phyloP scores from a whole-genome alignment of 2,888 invertebrate genomes.

The Limenitis camilla region DNA sequence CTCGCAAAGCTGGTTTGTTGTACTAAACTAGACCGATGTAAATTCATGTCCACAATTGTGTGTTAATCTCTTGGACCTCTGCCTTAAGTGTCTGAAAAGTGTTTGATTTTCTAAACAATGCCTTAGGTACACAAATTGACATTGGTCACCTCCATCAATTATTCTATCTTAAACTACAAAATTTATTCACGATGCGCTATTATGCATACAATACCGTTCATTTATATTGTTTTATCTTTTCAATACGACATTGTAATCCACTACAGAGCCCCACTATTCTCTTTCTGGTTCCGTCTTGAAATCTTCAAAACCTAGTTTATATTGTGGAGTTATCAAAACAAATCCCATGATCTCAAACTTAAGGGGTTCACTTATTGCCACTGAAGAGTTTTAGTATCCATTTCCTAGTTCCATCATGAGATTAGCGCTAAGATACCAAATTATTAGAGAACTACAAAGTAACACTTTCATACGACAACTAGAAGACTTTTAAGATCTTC shows the following conservation, averaged over 20 bases:
- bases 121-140: conserved; percentile 22
- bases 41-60: conserved; percentile 29
- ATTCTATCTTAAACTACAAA: conserved; percentile 11
- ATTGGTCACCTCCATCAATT: not conserved
- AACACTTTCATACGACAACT: too few relatives aligned
- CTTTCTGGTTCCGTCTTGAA: too few relatives aligned
- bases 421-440: too few relatives aligned
- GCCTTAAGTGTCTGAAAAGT: conserved; percentile 22
- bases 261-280: too few relatives aligned
- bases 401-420: too few relatives aligned
- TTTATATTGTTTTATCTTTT: conserved; percentile 25
- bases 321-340: too few relatives aligned
- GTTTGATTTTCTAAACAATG: conserved; percentile 20
- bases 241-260: conserved; percentile 22
- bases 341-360: too few relatives aligned
- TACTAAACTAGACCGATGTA: conserved; percentile 26
- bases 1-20: conserved; percentile 24
- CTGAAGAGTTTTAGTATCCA: too few relatives aligned
- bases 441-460: too few relatives aligned
- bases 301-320: too few relatives aligned
- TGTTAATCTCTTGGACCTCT: conserved; percentile 27
- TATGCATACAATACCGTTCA: conserved; percentile 25
- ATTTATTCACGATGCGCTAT: conserved; percentile 23
- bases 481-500: too few relatives aligned
- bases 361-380: too few relatives aligned